Base-by-base conservation (phyloP, 2,888 invertebrate genomes). In the Erebia ligea region DNA sequence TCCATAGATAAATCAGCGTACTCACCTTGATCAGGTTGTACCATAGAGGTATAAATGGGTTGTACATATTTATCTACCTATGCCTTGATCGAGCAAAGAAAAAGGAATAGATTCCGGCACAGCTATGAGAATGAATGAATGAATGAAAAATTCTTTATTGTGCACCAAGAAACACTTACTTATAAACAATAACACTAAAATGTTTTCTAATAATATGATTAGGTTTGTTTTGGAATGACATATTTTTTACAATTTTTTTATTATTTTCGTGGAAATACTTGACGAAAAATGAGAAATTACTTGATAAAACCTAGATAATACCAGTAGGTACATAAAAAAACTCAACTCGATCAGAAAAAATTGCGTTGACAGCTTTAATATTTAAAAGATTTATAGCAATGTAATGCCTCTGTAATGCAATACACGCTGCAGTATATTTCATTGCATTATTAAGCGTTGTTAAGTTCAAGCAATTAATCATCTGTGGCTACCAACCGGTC, bases 401-500 rank as follows among this genome's bases (percentile, higher is more conserved):
- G 56, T 56, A 65, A 65, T 56, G 42, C 54, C 65, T 19, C 42
- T 56, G 56, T 56, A 66, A 66, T 56, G 56, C 56, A 56, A 56
- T 66, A 56, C 56, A 45, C 42, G 40, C 17, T 17, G 15, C 42
- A 59, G 13, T 66, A 66, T 66, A 66, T 56, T 66, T 66, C 45
- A 56, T 66, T 66, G 42, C 66, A 56, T 45, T 56, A 66, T 62
- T 66, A 66, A 66, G 45, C 45, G 42, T 54, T n/a, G 65, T 66
- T 42, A 21, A n/a, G 21, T 57, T 56, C 56, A 15, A 45, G 66
- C 21, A 66, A 66, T 66, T 56, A 66, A 66, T 66, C 65, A 56
- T 40, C 21, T 6, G 25, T 54, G 19, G 66, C 56, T 66, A 54
- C 56, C 56, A 57, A 56, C 21, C 66, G 56, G 52, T 34, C 5